Base-by-base conservation (phyloP, 35 echinoderm and acorn worm species). In the Stichopus chloronotus region DNA sequence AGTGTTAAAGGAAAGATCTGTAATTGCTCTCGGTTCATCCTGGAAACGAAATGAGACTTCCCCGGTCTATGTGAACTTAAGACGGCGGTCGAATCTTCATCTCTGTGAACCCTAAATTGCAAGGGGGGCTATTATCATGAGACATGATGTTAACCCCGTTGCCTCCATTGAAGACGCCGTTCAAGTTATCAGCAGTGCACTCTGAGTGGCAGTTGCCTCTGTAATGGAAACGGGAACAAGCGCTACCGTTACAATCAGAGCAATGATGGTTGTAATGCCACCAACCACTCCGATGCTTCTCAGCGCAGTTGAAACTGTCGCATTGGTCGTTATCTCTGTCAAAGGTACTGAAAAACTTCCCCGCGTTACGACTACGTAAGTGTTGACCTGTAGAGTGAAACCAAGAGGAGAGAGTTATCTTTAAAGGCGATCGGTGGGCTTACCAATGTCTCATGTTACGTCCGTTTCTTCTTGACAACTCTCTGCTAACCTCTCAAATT, bases 161-260 rank as follows among this genome's bases (percentile, higher is more conserved):
- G 25, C 79, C 25, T 77, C 72, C 72, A 17, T 77, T 77, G 72
- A 7, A 9, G 72, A 5, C 16, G 0, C 72, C 72, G 43, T 82
- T 82, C 14, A 82, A 16, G 30, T 82, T 82, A 8, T 14, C 79
- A 56, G 53, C 25, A 82, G 79, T 53, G 53, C 79, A 82, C 7
- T 82, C 8, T 3, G 79, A 43, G 53, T 82, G 79, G 43, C 79
- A 82, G 79, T 43, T 82, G 22, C 23, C 4, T 0, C 79, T 82
- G 79, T 82, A 82, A 16, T 82, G 79, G 79, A 82, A 82, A 54
- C 53, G 79, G 16, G 25, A 82, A 52, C 79, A 82, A 54, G 53
- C 5, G 79, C 79, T 82, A 53, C 53, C 79, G 13, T 82, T 53
- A 82, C 79, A 82, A 82, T 82, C 53, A 4, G 79, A 82, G 16